Evolutionary conservation across 2,797 vertebrate species (phyloP), one percentile per base, ranked within the genome.

Genomic region (Helicolenus hilgendorfi): DNA sequence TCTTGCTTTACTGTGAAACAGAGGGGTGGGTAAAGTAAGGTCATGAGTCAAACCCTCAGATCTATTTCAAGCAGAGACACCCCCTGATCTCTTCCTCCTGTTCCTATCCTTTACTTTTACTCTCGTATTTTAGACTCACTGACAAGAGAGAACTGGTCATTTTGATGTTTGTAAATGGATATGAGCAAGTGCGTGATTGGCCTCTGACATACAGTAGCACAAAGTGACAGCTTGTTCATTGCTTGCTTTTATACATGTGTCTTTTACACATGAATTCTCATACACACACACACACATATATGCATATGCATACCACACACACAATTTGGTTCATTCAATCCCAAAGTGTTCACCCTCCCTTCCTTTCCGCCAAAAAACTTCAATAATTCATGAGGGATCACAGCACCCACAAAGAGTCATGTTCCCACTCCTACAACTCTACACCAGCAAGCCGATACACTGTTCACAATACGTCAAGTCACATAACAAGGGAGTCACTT

Each of bases 351-450:
- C 80, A 56, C 53, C 78, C 70, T 89, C 62, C 67, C 56, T 89
- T 89, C 73, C 72, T 81, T 92, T 89, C 90, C 78, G 86, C 85
- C 70, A 89, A 86, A 31, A 92, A 88, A 90, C 86, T 86, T 97
- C 76, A 95, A 96, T 97, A 95, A 97, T 98, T 97, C 94, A 98
- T 92, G 86, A 90, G 72, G 89, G 93, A 95, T 96, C 95, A 86
- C 89, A 72, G 89, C 86, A 86, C 92, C 94, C 89, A 95, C 94
- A 92, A 86, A 91, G 95, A 81, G 80, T 96, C 94, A n/a, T 77
- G 91, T 97, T 96, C 96, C 96, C 90, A 90, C 79, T 92, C 94
- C 81, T 90, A 94, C 92, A 90, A 93, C 83, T 72, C 89, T 79
- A 94, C 93, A 96, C 95, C 94, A 93, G 95, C 92, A 95, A 97